Evolutionary conservation across 1,140 invertebrate species (phyloP), one percentile per base, ranked within the genome.

Genomic region (Drosophila takahashii): DNA sequence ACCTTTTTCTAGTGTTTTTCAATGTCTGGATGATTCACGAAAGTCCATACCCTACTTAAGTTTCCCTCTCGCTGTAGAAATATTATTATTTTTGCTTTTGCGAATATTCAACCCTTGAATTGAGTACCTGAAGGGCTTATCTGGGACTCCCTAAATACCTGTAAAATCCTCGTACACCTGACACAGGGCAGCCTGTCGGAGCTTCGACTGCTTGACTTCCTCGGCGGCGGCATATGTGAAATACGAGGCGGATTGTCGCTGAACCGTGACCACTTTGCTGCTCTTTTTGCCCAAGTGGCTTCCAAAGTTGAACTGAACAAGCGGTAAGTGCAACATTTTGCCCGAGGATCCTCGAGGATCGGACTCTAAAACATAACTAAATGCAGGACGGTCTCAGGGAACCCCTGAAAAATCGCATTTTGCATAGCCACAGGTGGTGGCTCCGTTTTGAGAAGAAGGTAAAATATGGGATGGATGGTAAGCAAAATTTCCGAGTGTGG

Each of bases 101-200:
- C 65, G 6, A 39, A 67, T 27, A 29, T 42, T 29, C 62, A 54
- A 54, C 65, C 65, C 65, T 29, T 36, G n/a, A 29, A 15, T 13
- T 13, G 8, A 22, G 39, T 53, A 70, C 45, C 60, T 52, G 65
- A 1, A 36, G 52, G 44, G 36, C 34, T 56, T 41, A 42, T 27
- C 34, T 29, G 44, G 34, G 13, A 34, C 51, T 48, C 59, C 34
- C 26, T 48, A 22, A 48, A 34, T 87, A 87, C 83, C 83, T 87
- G 83, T 87, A 26, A 77, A 87, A 66, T 89, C 83, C 79, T 87
- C 84, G 60, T 87, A 87, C 66, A 87, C 83, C 48, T 87, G 84
- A 77, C 76, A 87, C 4, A 87, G 62, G 52, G 71, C 66, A 13
- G 70, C 65, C 52, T 87, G 75, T 27, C 80, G 70, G 26, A 86